Evolutionary conservation across 2,888 invertebrate species (phyloP), one percentile per base, ranked within the genome.

Genomic region (Candidula unifasciata): DNA sequence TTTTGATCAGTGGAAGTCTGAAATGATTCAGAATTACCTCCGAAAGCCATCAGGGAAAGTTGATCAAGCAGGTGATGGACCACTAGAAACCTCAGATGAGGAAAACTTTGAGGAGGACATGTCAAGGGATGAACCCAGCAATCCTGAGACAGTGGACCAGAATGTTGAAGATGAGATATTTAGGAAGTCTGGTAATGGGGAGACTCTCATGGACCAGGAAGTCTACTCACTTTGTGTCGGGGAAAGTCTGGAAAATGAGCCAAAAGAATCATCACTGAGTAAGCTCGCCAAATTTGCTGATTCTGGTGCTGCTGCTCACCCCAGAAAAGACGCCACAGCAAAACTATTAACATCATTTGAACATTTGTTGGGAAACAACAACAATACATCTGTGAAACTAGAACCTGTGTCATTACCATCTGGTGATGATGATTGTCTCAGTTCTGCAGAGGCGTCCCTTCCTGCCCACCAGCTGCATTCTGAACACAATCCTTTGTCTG

Each of bases 1-100:
- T 79, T 86, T 88, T 80, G 69, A 79, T 18, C 27, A 64, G 18
- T 88, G 87, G 88, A 81, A 80, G 54, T 52, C 37, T 44, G 35
- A 71, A n/a, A 13, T 8, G 24, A 52, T 33, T 33, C n/a, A 73
- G 52, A 16, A 69, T 16, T 27, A 35, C 10, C 30, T 54, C 0
- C 52, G 35, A 35, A 57, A 27, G 35, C 57, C 57, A 27, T 69
- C 54, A 71, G 24, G 24, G 35, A 35, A 68, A 5, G 27, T 1
- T 52, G 24, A 6, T 30, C 52, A 44, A 52, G 79, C 66, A 24
- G 57, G 24, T 33, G n/a, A 1, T 6, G 35, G 10, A 5, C 24
- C 54, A 35, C 27, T 21, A 73, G 60, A 64, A 64, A 74, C 27
- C 30, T n/a, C 44, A 0, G 6, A 21, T 44, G 44, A 37, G 44